Evolutionary conservation across 2,113 vertebrate species (phyloP), one percentile per base, ranked within the genome.

Genomic region (Indicator indicator): DNA sequence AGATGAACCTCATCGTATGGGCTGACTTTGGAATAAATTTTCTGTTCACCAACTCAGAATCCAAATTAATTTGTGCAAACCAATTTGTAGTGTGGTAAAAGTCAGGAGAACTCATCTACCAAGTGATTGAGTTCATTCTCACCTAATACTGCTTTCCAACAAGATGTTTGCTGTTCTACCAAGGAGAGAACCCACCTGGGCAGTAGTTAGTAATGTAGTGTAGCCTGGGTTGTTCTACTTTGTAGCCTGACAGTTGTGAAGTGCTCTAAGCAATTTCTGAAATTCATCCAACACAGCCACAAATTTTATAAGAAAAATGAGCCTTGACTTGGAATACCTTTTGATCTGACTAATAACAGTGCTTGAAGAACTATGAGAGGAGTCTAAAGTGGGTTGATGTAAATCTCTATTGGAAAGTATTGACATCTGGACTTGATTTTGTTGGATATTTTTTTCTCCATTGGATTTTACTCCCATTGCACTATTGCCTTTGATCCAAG

Each of bases 361-460:
- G 55, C 54, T 92, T 76, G 94, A 93, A 72, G 76, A 93, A 84
- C 82, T 95, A 86, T 71, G 55, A 84, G 75, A 81, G 68, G 55
- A 86, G 63, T 79, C 90, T 91, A 70, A 91, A 93, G 83, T 48
- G 80, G 40, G 26, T 94, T 94, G 84, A 94, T 94, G 73, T 75
- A 94, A 93, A 90, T 93, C 42, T 84, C 18, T 56, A 46, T 70
- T 89, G 93, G 88, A 92, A 95, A 72, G 28, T 94, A 96, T 93
- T 74, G 91, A 70, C 89, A 94, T 82, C 67, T 80, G 78, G 78
- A 26, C 62, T 76, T 12, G 12, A 58, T 70, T 91, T 94, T 58
- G 6, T 23, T 86, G 65, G 12, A 36, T 0, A 12, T 52, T 78
- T 79, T 77, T 71, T 63, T 44, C 16, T 16, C 42, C 83, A 80